These are phyloP conservation scores for Struthio camelus DNA, from an alignment of 2,113 vertebrate genomes.

Conservation along the genomic window DNA sequence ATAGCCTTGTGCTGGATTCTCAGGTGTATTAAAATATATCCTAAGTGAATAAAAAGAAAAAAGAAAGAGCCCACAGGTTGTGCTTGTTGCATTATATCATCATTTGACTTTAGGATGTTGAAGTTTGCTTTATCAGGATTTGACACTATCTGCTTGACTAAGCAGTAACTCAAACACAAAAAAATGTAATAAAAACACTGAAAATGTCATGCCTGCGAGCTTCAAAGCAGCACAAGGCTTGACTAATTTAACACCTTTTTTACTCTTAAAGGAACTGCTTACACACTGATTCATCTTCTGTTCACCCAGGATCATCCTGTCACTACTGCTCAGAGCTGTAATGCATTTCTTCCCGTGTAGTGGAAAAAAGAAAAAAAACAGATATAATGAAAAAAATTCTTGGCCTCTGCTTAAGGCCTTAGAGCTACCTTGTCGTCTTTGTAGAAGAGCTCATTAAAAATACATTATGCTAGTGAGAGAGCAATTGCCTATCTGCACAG, in stretches of 20 bases:
- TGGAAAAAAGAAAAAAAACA: background rate
- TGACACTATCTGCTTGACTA: conserved; percentile 60
- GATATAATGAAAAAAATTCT: background rate
- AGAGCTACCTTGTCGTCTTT: background rate
- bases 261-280: background rate
- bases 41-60: background rate
- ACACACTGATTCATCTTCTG: background rate
- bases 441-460: background rate
- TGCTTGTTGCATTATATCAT: conserved; percentile 27
- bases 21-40: conserved; percentile 38
- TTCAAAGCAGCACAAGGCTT: background rate
- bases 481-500: background rate
- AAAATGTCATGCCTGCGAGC: background rate
- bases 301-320: background rate
- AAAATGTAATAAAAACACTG: background rate
- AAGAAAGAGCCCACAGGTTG: background rate
- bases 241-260: background rate
- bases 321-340: background rate
- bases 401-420: background rate
- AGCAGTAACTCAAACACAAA: conserved; percentile 21
- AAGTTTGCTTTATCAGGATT: conserved; percentile 51
- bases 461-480: background rate
- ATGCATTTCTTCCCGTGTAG: background rate
- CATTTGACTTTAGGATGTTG: conserved; percentile 26
- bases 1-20: conserved; percentile 4